Conservation (phyloP, 2,888 invertebrate species). For the Dendrolimus pini region DNA sequence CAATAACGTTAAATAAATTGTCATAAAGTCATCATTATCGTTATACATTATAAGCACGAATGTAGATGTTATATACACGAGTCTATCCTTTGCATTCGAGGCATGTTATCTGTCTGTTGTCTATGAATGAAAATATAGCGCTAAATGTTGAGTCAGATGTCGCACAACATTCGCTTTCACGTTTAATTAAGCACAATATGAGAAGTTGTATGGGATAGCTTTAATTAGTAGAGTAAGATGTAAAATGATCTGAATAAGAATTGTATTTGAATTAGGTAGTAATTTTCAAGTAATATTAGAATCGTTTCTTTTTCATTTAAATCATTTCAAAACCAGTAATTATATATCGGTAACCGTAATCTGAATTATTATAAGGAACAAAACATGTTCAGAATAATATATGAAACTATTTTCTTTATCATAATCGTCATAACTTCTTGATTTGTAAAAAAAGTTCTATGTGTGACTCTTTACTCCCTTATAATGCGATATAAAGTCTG, state of each 20-base stretch:
- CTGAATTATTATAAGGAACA: too few relatives aligned
- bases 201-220: conserved; percentile 75
- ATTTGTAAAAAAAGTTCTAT: too few relatives aligned
- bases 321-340: too few relatives aligned
- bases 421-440: too few relatives aligned
- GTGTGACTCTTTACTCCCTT: too few relatives aligned
- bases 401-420: too few relatives aligned
- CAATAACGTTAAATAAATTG: neutral
- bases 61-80: neutral
- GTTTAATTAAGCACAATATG: conserved; percentile 56
- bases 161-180: conserved; percentile 48
- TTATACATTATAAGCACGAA: neutral
- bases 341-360: too few relatives aligned
- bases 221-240: conserved; percentile 63
- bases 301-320: neutral
- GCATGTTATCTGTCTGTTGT: neutral
- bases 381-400: too few relatives aligned
- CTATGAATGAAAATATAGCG: neutral
- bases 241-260: conserved; percentile 42
- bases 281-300: neutral
- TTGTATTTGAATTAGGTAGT: conserved; percentile 21
- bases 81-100: neutral
- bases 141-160: conserved; percentile 13
- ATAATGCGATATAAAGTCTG: too few relatives aligned
- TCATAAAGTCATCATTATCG: neutral